Evolutionary conservation across 2,888 invertebrate species (phyloP).

Genomic region (Lithophane socia): DNA sequence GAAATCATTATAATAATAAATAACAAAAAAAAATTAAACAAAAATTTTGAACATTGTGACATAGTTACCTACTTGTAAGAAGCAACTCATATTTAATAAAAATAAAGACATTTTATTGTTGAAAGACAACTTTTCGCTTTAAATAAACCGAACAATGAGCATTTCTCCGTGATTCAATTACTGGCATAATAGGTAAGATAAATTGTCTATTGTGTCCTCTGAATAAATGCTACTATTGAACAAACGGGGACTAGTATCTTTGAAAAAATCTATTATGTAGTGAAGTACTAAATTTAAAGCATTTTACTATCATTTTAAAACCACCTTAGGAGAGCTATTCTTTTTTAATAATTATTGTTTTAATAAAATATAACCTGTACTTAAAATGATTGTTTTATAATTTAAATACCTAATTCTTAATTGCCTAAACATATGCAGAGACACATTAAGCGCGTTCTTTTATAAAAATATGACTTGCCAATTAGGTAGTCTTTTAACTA

Average conservation of each 20-base stretch:
- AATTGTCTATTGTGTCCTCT: slow-evolving; percentile 42
- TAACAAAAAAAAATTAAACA: not conserved
- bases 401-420: not conserved
- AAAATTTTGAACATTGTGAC: not conserved
- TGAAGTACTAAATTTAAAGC: slow-evolving; percentile 14
- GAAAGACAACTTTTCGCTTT: slow-evolving; percentile 37
- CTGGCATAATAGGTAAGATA: slow-evolving; percentile 34
- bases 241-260: slow-evolving; percentile 25
- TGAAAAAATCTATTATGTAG: slow-evolving; percentile 29
- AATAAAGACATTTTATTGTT: slow-evolving; percentile 29
- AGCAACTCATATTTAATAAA: slow-evolving; percentile 14
- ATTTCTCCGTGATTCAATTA: slow-evolving; percentile 48
- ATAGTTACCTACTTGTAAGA: not conserved
- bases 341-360: not conserved
- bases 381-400: not conserved
- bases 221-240: slow-evolving; percentile 42
- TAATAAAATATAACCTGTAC: not conserved
- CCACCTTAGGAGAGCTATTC: not conserved
- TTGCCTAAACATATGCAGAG: not conserved
- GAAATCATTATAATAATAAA: slow-evolving; percentile 7
- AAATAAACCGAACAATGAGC: slow-evolving; percentile 35
- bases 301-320: slow-evolving; percentile 9
- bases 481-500: not conserved
- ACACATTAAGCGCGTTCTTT: not conserved
- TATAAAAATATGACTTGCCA: not conserved